Evolutionary conservation across 2,797 vertebrate genomes (phyloP), one percentile per base, ranked within the genome.

Genomic region (Spatula versicolor): DNA sequence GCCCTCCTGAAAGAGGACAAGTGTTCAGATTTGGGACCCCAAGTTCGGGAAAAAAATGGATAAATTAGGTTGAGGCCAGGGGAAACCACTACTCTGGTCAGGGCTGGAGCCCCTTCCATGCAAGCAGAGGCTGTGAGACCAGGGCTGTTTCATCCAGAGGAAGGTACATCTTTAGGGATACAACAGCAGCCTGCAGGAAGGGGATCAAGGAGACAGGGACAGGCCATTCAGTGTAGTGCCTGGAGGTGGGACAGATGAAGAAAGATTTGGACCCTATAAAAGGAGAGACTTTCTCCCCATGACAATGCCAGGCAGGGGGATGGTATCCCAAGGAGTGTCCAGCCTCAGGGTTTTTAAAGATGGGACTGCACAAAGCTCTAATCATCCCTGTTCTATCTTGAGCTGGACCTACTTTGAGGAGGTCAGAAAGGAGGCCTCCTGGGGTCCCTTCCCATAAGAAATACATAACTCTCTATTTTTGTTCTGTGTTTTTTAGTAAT

Each of bases 1-100:
- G 18, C 13, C 7, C 1, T 4, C 11, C n/a, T 52, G 5, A 2
- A 23, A 79, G 7, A 6, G 9, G 1, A 4, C 4, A 35, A 11
- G 4, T 60, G 13, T 50, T 43, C 13, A 23, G 3, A 48, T 43
- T 58, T 31, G 39, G 6, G 7, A 11, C 3, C 3, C 1, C 9
- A 19, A 54, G 13, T 48, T 73, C 17, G 68, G 37, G 35, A 79
- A 76, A 76, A 10, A 37, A 17, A 6, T 56, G 12, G 45, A 60
- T 15, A 46, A 66, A 50, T 4, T 2, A 2, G 7, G 2, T 3
- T 30, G 15, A 85, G 5, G 2, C 48, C 22, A 73, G 6, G 7
- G 20, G 23, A 66, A 13, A 22, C 11, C 33, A 50, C 13, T 7
- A 7, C 11, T 9, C 2, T 67, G 11, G 9, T 55, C 14, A 50